phyloP scores from a whole-genome alignment of 2,113 vertebrate species.

The Pedionomus torquatus region DNA sequence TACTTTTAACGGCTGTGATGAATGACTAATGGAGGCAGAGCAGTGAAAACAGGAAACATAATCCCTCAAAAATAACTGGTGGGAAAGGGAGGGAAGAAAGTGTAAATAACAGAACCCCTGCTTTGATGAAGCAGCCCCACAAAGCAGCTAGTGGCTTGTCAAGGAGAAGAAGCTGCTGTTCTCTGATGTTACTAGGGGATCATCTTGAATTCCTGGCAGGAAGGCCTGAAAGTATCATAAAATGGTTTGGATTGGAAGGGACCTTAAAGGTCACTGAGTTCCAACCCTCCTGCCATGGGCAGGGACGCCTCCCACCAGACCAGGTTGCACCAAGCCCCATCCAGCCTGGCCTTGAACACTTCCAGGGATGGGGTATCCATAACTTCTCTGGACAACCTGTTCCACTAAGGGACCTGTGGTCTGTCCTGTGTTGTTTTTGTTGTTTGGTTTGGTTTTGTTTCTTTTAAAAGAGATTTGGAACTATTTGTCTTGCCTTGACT shows the following conservation, averaged over 20 bases:
- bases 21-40: constrained; percentile 48
- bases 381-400: too few species aligned
- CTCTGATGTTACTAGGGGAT: background rate
- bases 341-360: too few species aligned
- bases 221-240: background rate
- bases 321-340: too few species aligned
- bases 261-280: too few species aligned
- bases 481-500: background rate
- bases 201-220: background rate
- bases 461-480: background rate
- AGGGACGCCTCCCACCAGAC: too few species aligned
- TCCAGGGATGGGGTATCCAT: too few species aligned
- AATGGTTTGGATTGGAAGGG: too few species aligned
- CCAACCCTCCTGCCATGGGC: too few species aligned
- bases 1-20: constrained; percentile 28
- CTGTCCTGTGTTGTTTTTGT: background rate
- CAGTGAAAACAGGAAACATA: constrained; percentile 61
- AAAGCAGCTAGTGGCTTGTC: background rate
- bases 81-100: constrained; percentile 33
- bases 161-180: background rate
- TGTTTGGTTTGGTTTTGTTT: background rate
- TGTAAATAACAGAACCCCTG: background rate
- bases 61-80: constrained; percentile 34
- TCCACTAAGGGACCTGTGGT: background rate
- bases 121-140: background rate